Evolutionary conservation across 2,888 invertebrate species (phyloP), one percentile per base, ranked within the genome.

Genomic region (Orchesellides sinensis): DNA sequence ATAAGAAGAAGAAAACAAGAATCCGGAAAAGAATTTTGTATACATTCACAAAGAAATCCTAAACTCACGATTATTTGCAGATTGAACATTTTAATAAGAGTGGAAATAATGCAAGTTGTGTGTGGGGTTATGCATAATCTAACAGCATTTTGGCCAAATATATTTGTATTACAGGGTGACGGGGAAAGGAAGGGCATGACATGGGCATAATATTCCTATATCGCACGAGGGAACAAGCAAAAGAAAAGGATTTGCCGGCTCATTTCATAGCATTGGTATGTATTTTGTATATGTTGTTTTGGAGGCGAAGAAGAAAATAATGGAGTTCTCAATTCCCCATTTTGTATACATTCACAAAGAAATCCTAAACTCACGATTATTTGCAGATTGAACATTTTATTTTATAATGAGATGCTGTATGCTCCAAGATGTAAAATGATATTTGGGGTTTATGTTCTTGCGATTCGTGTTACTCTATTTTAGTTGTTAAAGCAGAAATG

Each of bases 61-160:
- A 54, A 25, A 21, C 54, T n/a, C n/a, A n/a, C n/a, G n/a, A n/a
- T n/a, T n/a, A n/a, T n/a, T n/a, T n/a, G n/a, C n/a, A n/a, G n/a
- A n/a, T n/a, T n/a, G n/a, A n/a, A n/a, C n/a, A n/a, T n/a, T n/a
- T n/a, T n/a, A 47, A 47, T 47, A 47, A 47, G n/a, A 14, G 47
- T n/a, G 8, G 17, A 35, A 23, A 54, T 54, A 54, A 54, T 5
- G 54, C 54, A 54, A 54, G 54, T 54, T 6, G 21, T 23, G 25
- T n/a, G n/a, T n/a, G n/a, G n/a, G 54, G 54, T 54, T 54, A 54
- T 54, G 54, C 54, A 54, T 54, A 54, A 54, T 54, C 54, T 54
- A 54, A 25, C 8, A 5, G 25, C 23, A 54, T 25, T 54, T 54
- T 54, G 4, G 54, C 54, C 23, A 2, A 54, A 54, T 21, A 54